These are phyloP conservation scores for Agrotis segetum DNA, from an alignment of 2,888 invertebrate genomes.

Conservation along the genomic window DNA sequence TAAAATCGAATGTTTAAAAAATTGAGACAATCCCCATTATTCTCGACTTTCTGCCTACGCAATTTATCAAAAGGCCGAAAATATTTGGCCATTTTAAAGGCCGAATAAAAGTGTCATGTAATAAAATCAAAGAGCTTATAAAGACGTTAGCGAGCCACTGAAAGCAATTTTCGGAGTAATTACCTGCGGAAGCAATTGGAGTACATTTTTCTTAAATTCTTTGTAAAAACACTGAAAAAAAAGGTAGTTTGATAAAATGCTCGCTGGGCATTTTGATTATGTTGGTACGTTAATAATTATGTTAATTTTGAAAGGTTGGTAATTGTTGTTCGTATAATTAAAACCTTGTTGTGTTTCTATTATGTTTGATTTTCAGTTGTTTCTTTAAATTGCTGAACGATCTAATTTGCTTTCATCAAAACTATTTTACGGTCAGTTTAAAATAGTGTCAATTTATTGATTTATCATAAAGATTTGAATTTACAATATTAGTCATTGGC, in stretches of 20 bases:
- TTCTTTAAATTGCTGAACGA: not conserved
- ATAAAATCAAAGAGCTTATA: slow-evolving; percentile 67
- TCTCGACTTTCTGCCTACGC: slow-evolving; percentile 38
- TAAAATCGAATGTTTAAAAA: no score
- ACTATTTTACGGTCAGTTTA: not conserved
- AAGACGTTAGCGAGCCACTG: slow-evolving; percentile 61
- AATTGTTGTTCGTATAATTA: slow-evolving; percentile 43
- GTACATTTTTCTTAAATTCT: slow-evolving; percentile 60
- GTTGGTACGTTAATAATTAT: slow-evolving; percentile 44
- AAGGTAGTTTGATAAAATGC: slow-evolving; percentile 43
- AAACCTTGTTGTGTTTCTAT: slow-evolving; percentile 12
- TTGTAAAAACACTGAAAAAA: slow-evolving; percentile 38
- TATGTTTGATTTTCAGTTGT: slow-evolving; percentile 1
- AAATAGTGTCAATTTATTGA: not conserved
- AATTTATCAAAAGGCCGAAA: slow-evolving; percentile 48
- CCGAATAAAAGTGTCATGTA: slow-evolving; percentile 61
- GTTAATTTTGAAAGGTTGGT: slow-evolving; percentile 47
- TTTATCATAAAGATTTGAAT: no score
- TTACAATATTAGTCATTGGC: no score
- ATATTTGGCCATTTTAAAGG: slow-evolving; percentile 51
- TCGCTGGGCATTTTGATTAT: slow-evolving; percentile 49
- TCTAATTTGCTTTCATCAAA: not conserved
- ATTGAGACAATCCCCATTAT: no score
- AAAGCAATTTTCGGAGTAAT: slow-evolving; percentile 67
- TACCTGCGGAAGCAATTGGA: slow-evolving; percentile 57